Base-by-base conservation (phyloP, 2,797 vertebrate species). In the Karalla daura region DNA sequence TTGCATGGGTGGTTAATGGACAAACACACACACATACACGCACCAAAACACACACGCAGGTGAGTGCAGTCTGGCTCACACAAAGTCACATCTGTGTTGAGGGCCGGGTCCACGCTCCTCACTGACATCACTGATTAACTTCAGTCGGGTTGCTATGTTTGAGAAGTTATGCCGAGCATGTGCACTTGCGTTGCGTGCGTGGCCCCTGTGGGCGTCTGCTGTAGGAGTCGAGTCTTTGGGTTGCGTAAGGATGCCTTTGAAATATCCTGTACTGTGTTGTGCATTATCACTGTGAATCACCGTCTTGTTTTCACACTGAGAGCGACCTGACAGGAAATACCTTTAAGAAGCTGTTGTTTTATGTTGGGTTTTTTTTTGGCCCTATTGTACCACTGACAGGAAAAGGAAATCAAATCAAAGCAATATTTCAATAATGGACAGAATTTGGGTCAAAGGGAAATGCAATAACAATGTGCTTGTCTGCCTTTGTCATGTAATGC, bases 171-270 rank as follows among this genome's bases (percentile, higher is more conserved):
- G 36, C 33, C 41, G 10, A 35, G 49, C 25, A 49, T 45, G 37
- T 33, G 43, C 4, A 15, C 59, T 64, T 46, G 37, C 55, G 65
- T 68, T 59, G 61, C 67, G 62, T n/a, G 54, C 21, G 32, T 59
- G 45, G 58, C 60, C 56, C 79, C 49, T 45, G 45, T 60, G 58
- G 71, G 76, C 63, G 69, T 77, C 35, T 39, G 30, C 12, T 50
- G 78, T 70, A 63, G 74, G 74, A 85, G 78, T 76, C 33, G 54
- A 59, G 53, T 63, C 44, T 61, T 51, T 33, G 17, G 50, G 45
- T 87, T 82, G 55, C 7, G 1, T 78, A 80, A 83, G n/a, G 8
- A 30, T 12, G 54, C 23, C 39, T 79, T 53, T 70, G 36, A 77
- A 70, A 65, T 27, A 40, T n/a, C 12, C 32, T 20, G 30, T 39